These are phyloP conservation scores for Diloba caeruleocephala DNA, from an alignment of 2,888 invertebrate genomes.

Conservation along the genomic window DNA sequence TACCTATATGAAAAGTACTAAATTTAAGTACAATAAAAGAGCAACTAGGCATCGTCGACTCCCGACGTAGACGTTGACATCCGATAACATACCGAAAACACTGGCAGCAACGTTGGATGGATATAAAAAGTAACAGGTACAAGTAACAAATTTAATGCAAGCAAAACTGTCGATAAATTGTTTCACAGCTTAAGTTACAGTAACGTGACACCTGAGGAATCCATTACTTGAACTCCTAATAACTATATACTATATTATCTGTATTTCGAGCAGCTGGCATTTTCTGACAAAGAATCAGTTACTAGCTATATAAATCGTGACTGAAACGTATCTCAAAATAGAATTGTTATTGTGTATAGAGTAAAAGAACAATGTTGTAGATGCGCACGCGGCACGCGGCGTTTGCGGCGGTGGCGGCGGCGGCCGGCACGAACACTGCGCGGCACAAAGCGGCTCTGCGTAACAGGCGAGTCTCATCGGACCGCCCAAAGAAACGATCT, in stretches of 20 bases:
- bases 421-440: slow-evolving; percentile 37
- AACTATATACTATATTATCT: slow-evolving; percentile 2
- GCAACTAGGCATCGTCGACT: too few relatives aligned
- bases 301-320: slow-evolving; percentile 66
- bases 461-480: slow-evolving; percentile 70
- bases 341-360: slow-evolving; percentile 67
- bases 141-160: too few relatives aligned
- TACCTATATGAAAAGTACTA: too few relatives aligned
- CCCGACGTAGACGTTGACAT: too few relatives aligned
- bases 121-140: too few relatives aligned
- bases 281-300: slow-evolving; percentile 58
- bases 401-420: slow-evolving; percentile 31
- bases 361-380: slow-evolving; percentile 67
- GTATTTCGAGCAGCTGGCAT: slow-evolving; percentile 46
- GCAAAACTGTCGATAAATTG: too few relatives aligned
- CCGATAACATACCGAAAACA: too few relatives aligned
- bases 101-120: too few relatives aligned
- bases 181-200: background rate
- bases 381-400: slow-evolving; percentile 37
- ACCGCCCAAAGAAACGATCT: slow-evolving; percentile 85
- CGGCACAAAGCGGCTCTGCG: slow-evolving; percentile 50
- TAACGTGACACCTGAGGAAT: slow-evolving; percentile 17
- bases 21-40: too few relatives aligned
- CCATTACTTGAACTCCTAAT: background rate
- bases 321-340: slow-evolving; percentile 66